Conservation (phyloP, 1,140 invertebrate genomes). For the Gonioctena quinquepunctata region DNA sequence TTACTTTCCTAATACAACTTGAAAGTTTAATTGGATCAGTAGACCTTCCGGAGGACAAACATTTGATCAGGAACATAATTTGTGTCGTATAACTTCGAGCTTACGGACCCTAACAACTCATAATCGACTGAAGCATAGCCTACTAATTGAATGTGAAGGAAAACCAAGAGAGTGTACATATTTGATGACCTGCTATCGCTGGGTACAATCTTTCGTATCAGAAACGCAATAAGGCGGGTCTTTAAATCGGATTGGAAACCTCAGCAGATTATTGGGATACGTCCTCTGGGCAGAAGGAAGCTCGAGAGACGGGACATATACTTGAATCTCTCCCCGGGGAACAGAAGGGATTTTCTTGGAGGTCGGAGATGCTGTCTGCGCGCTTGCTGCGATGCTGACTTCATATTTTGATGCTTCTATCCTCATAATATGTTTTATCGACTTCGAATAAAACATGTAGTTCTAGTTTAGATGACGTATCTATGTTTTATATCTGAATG, state of each 20-base stretch:
- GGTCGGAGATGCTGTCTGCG: constrained; percentile 21
- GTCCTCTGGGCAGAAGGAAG: constrained; percentile 33
- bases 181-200: constrained; percentile 32
- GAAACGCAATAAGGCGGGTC: constrained; percentile 41
- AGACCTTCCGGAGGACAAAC: not conserved
- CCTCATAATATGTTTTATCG: constrained; percentile 28
- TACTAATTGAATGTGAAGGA: constrained; percentile 13
- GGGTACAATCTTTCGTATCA: constrained; percentile 41
- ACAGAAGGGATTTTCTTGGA: constrained; percentile 18
- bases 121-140: not conserved
- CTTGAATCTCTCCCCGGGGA: constrained; percentile 38
- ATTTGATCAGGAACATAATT: not conserved
- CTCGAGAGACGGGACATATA: constrained; percentile 22
- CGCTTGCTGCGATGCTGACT: constrained; percentile 20
- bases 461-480: not conserved
- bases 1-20: no score
- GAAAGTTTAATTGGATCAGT: no score
- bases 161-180: constrained; percentile 20
- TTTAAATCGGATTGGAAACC: constrained; percentile 46
- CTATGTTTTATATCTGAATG: no score
- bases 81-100: not conserved
- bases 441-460: not conserved
- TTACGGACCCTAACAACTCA: not conserved
- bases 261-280: constrained; percentile 46
- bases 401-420: constrained; percentile 23